Evolutionary conservation across 2,888 invertebrate species (phyloP).

Genomic region (Eurytoma californica): DNA sequence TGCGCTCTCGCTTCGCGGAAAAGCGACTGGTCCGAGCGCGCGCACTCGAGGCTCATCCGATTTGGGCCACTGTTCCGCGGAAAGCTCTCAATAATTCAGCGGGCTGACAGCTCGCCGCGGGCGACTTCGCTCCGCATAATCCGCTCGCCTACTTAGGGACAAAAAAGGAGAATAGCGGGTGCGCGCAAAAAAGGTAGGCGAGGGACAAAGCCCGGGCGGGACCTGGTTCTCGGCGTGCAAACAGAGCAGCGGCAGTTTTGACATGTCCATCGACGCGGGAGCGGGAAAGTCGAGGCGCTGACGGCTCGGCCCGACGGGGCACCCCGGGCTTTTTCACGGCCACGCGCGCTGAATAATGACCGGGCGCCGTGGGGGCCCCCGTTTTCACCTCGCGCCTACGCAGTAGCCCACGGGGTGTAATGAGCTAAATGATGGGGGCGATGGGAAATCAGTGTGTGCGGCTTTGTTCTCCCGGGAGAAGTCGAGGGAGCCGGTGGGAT

Average conservation of each 20-base stretch:
- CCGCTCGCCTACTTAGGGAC: background rate
- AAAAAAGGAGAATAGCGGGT: background rate
- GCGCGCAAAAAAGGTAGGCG: too few species aligned
- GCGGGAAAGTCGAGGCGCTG: slow-evolving; percentile 7
- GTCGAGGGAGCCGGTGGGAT: background rate
- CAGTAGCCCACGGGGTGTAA: slow-evolving; percentile 41
- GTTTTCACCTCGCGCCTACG: slow-evolving; percentile 12
- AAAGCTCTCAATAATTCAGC: too few species aligned
- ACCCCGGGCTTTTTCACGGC: slow-evolving; percentile 23
- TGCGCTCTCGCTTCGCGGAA: too few species aligned
- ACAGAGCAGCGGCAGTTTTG: slow-evolving; percentile 36
- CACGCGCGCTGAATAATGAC: slow-evolving; percentile 16
- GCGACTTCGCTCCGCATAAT: too few species aligned
- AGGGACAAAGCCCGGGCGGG: background rate
- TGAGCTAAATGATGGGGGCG: slow-evolving; percentile 47
- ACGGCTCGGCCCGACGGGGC: slow-evolving; percentile 22
- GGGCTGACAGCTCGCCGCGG: too few species aligned
- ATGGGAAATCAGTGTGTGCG: background rate
- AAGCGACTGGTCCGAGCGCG: too few species aligned
- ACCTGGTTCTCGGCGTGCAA: slow-evolving; percentile 1
- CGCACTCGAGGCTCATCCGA: too few species aligned
- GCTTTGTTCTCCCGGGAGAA: background rate
- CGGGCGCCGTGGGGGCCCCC: background rate
- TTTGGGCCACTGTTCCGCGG: background rate
- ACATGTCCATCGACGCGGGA: slow-evolving; percentile 20